A percentile compares a stretch with the other conserved stretches of the same genome.
These are phyloP conservation scores for Stictocephala bisonia DNA, from an alignment of 2,888 invertebrate species.

Conservation along the genomic window DNA sequence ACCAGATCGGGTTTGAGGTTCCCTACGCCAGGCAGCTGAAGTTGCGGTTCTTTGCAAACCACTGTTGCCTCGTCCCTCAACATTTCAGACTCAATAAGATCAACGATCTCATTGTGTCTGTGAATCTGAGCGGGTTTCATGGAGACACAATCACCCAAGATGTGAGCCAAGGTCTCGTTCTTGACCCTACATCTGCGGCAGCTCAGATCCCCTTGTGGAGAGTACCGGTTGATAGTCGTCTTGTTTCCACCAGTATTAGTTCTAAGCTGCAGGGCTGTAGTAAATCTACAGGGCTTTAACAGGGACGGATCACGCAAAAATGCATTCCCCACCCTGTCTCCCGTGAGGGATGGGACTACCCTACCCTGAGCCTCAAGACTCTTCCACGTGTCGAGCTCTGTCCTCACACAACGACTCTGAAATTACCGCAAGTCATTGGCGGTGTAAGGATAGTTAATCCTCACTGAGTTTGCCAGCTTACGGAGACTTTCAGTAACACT, in stretches of 20 bases:
- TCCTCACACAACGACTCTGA: conserved; percentile 3
- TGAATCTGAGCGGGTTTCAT: conserved; percentile 47
- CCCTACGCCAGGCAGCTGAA: conserved; percentile 46
- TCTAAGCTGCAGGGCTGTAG: conserved; percentile 60
- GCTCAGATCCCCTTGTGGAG: not conserved
- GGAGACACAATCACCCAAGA: conserved; percentile 56
- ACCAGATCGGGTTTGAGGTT: conserved; percentile 61
- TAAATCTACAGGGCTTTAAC: conserved; percentile 58
- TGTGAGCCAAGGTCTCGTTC: conserved; percentile 61
- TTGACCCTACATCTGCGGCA: conserved; percentile 59
- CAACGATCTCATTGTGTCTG: conserved; percentile 48
- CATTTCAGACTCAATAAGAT: not conserved
- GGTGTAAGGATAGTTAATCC: conserved; percentile 11
- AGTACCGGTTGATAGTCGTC: not conserved
- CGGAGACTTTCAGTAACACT: not conserved
- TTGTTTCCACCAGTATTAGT: conserved; percentile 58
- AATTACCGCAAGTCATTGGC: not conserved
- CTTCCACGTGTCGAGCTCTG: conserved; percentile 2
- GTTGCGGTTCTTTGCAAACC: conserved; percentile 35
- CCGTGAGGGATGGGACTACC: conserved; percentile 42
- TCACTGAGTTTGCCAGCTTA: conserved; percentile 7
- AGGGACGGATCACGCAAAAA: conserved; percentile 53
- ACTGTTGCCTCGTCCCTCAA: not conserved
- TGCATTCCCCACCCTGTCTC: conserved; percentile 56
- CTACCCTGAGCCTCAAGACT: conserved; percentile 25